Evolutionary conservation across 2,113 vertebrate species (phyloP).

Genomic region (Fukomys damarensis): DNA sequence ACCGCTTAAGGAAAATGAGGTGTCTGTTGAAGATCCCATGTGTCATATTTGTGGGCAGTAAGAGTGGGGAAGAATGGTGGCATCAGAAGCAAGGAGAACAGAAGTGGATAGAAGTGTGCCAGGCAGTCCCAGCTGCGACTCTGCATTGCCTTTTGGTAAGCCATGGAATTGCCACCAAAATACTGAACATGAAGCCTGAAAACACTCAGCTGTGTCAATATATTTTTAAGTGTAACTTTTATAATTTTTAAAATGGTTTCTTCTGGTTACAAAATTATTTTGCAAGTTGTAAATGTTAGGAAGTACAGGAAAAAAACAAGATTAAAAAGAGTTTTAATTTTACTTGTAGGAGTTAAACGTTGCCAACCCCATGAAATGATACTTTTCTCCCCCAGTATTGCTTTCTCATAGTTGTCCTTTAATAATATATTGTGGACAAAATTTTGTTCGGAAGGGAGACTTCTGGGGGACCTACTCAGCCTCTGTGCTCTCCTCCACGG

Average conservation of each 20-base stretch:
- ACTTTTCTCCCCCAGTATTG: background rate
- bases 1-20: background rate
- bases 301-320: background rate
- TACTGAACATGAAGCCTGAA: background rate
- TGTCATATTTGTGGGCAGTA: background rate
- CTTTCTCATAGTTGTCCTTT: background rate
- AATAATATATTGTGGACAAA: background rate
- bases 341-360: background rate
- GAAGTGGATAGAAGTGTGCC: background rate
- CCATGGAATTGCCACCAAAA: background rate
- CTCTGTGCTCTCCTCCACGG: background rate
- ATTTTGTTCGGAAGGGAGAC: background rate
- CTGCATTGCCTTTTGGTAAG: background rate
- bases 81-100: no score
- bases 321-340: background rate
- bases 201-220: background rate
- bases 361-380: background rate
- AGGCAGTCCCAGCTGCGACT: background rate
- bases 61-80: background rate
- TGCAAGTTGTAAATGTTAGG: background rate
- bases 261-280: conserved; percentile 27
- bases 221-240: conserved; percentile 4
- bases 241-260: background rate
- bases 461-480: background rate
- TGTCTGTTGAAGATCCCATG: background rate